Evolutionary conservation across 2,797 vertebrate genomes (phyloP).

Genomic region (Myotis findleyi): DNA sequence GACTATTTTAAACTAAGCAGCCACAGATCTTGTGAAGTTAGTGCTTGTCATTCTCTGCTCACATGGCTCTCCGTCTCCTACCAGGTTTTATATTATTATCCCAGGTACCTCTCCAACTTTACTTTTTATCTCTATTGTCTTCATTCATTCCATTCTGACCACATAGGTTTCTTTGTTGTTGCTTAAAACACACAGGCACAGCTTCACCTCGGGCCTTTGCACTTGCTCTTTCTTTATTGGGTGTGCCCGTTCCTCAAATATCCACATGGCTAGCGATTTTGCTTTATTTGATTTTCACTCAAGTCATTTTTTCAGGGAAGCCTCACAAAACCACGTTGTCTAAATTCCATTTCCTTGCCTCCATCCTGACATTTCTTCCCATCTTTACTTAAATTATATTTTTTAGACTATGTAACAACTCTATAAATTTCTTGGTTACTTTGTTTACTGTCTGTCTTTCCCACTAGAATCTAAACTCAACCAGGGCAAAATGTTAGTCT

Average conservation of each 20-base stretch:
- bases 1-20: neutral
- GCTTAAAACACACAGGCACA: neutral
- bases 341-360: neutral
- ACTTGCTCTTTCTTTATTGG: neutral
- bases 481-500: neutral
- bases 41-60: neutral
- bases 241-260: neutral
- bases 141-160: neutral
- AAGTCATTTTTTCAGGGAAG: neutral
- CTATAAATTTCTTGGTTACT: neutral
- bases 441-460: neutral
- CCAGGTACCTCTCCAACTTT: neutral
- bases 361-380: neutral
- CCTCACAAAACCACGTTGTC: neutral
- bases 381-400: neutral
- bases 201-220: neutral
- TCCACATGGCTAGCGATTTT: neutral
- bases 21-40: neutral
- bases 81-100: neutral
- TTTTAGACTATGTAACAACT: constrained; percentile 1
- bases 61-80: neutral
- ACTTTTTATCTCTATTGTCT: neutral
- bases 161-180: neutral
- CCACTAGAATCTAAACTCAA: neutral
- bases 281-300: neutral